Conservation (phyloP, 64 coral and sea anemone species). For the Pocillopora damicornis region DNA sequence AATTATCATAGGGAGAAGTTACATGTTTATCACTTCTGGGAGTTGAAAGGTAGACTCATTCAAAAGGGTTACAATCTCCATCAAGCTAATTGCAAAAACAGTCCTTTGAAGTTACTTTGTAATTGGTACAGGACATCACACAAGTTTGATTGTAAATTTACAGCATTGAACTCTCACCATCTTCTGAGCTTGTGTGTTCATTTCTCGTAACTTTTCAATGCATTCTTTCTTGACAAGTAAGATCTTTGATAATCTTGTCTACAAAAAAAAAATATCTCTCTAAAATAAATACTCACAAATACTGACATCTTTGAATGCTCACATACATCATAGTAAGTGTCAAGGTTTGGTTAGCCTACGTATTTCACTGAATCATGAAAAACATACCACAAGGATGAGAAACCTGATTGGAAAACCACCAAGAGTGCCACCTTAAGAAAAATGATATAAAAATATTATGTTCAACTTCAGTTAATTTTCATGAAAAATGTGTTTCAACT, state of each 20-base stretch:
- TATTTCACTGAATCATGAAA: not conserved
- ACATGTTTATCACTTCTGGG: too few species aligned
- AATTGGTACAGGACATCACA: too few species aligned
- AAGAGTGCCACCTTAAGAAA: conserved; percentile 69
- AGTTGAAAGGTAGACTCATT: too few species aligned
- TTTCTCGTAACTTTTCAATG: conserved; percentile 86
- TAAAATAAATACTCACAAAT: not conserved
- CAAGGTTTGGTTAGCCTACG: too few species aligned
- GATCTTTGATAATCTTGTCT: conserved; percentile 95
- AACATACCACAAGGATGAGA: conserved; percentile 92
- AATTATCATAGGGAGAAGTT: too few species aligned
- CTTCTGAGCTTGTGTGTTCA: conserved; percentile 97
- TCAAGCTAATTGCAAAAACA: too few species aligned
- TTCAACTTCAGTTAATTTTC: not conserved
- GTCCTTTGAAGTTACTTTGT: too few species aligned
- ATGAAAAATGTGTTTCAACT: not conserved
- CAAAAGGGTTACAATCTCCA: too few species aligned
- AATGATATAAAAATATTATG: not conserved
- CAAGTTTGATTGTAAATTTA: too few species aligned
- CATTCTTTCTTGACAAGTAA: conserved; percentile 91
- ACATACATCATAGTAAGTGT: too few species aligned
- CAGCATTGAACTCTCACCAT: conserved; percentile 45
- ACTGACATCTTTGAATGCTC: too few species aligned
- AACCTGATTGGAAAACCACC: conserved; percentile 95
- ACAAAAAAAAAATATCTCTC: conserved; percentile 15